Evolutionary conservation across 2,113 vertebrate species (phyloP), one percentile per base, ranked within the genome.

Genomic region (Percopsis transmontana): DNA sequence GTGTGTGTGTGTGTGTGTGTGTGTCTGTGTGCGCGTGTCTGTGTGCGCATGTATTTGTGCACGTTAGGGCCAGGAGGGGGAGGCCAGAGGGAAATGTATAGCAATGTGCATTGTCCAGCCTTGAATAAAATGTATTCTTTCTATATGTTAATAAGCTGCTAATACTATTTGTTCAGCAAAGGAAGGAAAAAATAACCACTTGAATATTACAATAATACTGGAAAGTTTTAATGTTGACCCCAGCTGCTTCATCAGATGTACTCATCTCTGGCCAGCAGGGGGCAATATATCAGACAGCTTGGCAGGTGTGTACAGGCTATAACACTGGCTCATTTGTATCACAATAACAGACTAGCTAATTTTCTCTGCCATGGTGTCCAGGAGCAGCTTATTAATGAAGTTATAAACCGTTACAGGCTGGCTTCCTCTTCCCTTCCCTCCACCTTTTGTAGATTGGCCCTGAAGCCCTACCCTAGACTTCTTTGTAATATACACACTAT

Each of bases 101-200:
- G 67, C 47, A 61, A 70, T 72, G 41, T 72, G 62, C 78, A 79
- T 77, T 41, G 41, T 73, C 76, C 77, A 85, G 79, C 65, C 15
- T 12, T 77, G 71, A 63, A 66, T 58, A 68, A 15, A 52, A 74
- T 54, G 20, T 70, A 69, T 66, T 84, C 73, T 63, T 62, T 73
- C 80, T 62, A 82, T 77, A 72, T 90, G 71, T 83, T 68, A 83
- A 72, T 77, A 72, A 84, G 90, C 85, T 90, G 87, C 88, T 89
- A 84, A 82, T 79, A 53, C 58, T 65, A 63, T 38, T 13, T 39
- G 59, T 48, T 58, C n/a, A 20, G 39, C 39, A 16, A 68, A 3
- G 23, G 64, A 66, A 58, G 54, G 62, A 77, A 70, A 53, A 74
- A 59, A 20, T 81, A 72, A 88, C 71, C 79, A 84, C 80, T 86